Evolutionary conservation across 2,888 invertebrate species (phyloP).

Genomic region (Lydus trimaculatus): DNA sequence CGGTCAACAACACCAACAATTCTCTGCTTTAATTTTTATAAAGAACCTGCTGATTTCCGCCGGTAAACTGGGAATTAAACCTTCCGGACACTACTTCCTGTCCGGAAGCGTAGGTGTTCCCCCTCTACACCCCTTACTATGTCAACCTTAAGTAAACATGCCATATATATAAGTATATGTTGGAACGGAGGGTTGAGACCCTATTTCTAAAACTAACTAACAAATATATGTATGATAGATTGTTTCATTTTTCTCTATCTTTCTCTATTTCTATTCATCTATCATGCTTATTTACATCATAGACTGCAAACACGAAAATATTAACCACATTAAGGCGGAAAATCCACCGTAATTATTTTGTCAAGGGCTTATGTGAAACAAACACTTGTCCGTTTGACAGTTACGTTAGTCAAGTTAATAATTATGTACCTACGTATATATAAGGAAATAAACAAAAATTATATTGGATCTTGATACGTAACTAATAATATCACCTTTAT

Average conservation of each 20-base stretch:
- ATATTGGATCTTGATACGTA: conserved; percentile 20
- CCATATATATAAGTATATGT: conserved; percentile 37
- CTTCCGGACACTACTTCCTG: conserved; percentile 53
- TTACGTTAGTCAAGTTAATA: conserved; percentile 35
- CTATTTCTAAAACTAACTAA: conserved; percentile 14
- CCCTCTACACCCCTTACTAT: conserved; percentile 38
- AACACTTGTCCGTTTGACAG: conserved; percentile 41
- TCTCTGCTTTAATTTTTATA: neutral
- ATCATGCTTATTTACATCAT: conserved; percentile 2
- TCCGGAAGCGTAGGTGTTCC: conserved; percentile 57
- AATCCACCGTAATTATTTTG: conserved; percentile 41
- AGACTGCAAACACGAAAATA: conserved; percentile 32
- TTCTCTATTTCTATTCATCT: neutral
- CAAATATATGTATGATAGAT: conserved; percentile 28
- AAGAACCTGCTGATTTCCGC: conserved; percentile 33
- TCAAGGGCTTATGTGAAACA: conserved; percentile 38
- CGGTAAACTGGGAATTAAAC: conserved; percentile 42
- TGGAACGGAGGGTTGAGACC: conserved; percentile 15
- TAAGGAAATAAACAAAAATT: conserved; percentile 27
- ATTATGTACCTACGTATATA: conserved; percentile 20
- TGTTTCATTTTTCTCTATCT: neutral
- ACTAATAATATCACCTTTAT: conserved; percentile 25
- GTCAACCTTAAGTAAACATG: conserved; percentile 50
- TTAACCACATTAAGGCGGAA: conserved; percentile 38
- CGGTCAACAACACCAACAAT: too few species aligned